These are phyloP conservation scores for Melanitta fusca DNA, from an alignment of 2,797 vertebrate species.

Conservation along the genomic window DNA sequence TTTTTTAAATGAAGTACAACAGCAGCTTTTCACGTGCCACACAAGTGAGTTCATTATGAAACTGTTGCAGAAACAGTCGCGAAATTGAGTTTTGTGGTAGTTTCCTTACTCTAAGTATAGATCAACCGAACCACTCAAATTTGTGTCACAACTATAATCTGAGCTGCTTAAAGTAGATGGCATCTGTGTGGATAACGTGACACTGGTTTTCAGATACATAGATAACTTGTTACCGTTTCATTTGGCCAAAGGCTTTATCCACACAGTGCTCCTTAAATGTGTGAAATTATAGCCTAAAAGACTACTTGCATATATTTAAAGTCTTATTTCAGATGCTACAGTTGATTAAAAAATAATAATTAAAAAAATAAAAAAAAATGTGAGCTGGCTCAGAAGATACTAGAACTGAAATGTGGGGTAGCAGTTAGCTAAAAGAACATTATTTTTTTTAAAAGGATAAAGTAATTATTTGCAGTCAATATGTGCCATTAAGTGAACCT, in stretches of 20 bases:
- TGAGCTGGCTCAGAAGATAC: conserved; percentile 97
- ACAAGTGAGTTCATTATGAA: neutral
- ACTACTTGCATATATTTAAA: conserved; percentile 73
- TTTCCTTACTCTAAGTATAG: neutral
- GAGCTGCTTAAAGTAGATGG: neutral
- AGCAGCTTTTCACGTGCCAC: conserved; percentile 19
- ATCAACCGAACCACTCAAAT: neutral
- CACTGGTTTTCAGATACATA: neutral
- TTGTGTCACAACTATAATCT: neutral
- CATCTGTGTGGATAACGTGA: neutral
- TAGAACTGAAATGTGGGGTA: conserved; percentile 69
- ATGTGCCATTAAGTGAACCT: conserved; percentile 95
- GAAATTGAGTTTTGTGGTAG: neutral
- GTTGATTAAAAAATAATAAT: conserved; percentile 8
- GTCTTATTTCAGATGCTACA: conserved; percentile 77
- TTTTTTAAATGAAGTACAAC: neutral
- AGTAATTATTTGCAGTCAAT: conserved; percentile 85
- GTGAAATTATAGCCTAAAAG: conserved; percentile 48
- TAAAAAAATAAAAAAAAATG: conserved; percentile 69
- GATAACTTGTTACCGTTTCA: neutral
- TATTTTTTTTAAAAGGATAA: conserved; percentile 83
- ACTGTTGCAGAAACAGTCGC: neutral
- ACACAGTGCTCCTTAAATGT: conserved; percentile 14
- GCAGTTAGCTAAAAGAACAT: conserved; percentile 80
- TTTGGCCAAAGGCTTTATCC: conserved; percentile 58